phyloP scores from a whole-genome alignment of 2,113 vertebrate species.

The Sander vitreus region DNA sequence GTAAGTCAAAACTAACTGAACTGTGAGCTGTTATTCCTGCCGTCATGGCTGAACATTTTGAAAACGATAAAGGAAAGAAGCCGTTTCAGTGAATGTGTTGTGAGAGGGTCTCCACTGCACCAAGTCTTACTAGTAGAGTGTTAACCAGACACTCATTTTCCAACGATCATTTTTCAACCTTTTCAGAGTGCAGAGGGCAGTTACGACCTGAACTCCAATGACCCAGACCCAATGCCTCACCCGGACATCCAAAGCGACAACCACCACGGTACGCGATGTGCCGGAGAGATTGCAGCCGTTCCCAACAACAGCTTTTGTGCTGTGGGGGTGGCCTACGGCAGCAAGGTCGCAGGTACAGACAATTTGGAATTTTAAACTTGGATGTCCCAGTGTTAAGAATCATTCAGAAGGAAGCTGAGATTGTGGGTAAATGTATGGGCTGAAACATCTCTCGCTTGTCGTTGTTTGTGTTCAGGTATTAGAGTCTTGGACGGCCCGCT shows the following conservation, averaged over 20 bases:
- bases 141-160: neutral
- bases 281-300: conserved; percentile 94
- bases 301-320: conserved; percentile 98
- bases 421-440: neutral
- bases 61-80: neutral
- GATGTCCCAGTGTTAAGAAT: neutral
- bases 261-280: conserved; percentile 96
- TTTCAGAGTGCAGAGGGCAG: conserved; percentile 95
- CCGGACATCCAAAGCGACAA: conserved; percentile 91
- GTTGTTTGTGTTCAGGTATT: conserved; percentile 87
- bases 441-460: conserved; percentile 1
- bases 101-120: neutral
- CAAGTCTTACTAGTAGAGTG: no score
- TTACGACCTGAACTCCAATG: conserved; percentile 96
- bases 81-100: neutral
- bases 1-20: conserved; percentile 82
- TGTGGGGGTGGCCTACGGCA: conserved; percentile 94
- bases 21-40: neutral
- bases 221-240: conserved; percentile 97
- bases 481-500: conserved; percentile 95
- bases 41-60: neutral
- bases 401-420: neutral
- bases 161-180: neutral
- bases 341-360: conserved; percentile 91
- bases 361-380: neutral